Evolutionary conservation across 2,113 vertebrate species (phyloP), one percentile per base, ranked within the genome.

Genomic region (Vidua chalybeata): DNA sequence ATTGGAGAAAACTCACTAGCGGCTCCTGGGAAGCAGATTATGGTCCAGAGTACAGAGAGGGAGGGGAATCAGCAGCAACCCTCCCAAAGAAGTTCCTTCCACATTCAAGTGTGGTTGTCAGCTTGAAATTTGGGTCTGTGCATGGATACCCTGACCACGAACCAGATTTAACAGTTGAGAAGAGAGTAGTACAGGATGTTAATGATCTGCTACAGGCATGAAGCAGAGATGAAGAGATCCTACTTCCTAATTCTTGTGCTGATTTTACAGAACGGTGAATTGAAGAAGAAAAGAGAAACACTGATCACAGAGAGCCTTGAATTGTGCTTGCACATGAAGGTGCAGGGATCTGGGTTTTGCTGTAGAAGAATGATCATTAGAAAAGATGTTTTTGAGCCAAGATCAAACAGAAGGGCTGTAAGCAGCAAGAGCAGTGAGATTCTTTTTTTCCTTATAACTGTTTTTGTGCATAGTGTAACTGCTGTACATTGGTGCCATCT

Each of bases 401-500:
- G 68, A 81, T 88, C 56, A 84, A 87, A 49, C 20, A 71, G 84
- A 88, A 93, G 61, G 83, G 7, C 61, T 94, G 52, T 48, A 91
- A 58, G 69, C 22, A 63, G 37, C 0, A 6, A 55, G 33, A 71
- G 6, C 39, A 74, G 14, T 16, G 31, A 33, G 31, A 48, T 22
- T 7, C 35, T 26, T 19, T 28, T 74, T 73, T 83, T 68, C 12
- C 27, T 52, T 46, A 8, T 48, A 27, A 11, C 30, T 31, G 33
- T 16, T 84, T 75, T 64, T 64, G 28, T 8, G 3, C 41, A 17
- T 13, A 3, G 74, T 45, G 43, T 71, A 95, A 96, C 35, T 79
- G 84, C 71, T 96, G 84, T 96, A 86, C 82, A 17, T 74, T 90
- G 93, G 92, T 95, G 96, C 97, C 97, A 97, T 82, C 97, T 97